These are phyloP conservation scores for Calcarius lapponicus DNA, from an alignment of 2,797 vertebrate species.

Conservation along the genomic window DNA sequence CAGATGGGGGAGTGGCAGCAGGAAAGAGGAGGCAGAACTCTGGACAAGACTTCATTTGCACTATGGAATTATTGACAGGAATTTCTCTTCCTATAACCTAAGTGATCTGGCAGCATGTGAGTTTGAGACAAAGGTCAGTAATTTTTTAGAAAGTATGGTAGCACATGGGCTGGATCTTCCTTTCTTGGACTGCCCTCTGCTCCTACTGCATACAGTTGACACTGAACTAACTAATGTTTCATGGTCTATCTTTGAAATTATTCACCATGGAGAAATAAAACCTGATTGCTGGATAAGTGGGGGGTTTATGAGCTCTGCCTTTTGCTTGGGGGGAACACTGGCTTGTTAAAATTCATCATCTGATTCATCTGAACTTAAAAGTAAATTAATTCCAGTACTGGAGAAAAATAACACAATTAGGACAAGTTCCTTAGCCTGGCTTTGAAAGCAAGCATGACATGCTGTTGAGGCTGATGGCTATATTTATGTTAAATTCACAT, in stretches of 20 bases:
- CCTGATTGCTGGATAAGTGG: conserved; percentile 10
- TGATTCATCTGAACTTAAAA: conserved; percentile 59
- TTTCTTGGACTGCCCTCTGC: not conserved
- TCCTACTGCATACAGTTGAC: not conserved
- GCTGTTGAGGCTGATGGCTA: conserved; percentile 13
- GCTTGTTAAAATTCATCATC: conserved; percentile 61
- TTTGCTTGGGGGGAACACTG: conserved; percentile 22
- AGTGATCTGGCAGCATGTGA: not conserved
- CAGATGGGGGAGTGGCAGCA: not conserved
- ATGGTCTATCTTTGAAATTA: conserved; percentile 32
- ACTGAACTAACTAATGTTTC: not conserved
- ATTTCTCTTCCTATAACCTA: not conserved
- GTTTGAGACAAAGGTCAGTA: not conserved
- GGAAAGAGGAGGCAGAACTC: not conserved
- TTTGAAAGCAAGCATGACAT: conserved; percentile 7
- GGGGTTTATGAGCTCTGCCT: conserved; percentile 22
- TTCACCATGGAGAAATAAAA: conserved; percentile 32
- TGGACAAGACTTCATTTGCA: not conserved
- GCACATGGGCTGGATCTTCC: not conserved
- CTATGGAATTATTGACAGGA: not conserved
- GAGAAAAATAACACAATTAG: conserved; percentile 45
- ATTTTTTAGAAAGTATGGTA: not conserved
- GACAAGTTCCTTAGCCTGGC: conserved; percentile 23
- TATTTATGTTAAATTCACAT: conserved; percentile 29
- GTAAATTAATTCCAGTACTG: conserved; percentile 51